These are phyloP conservation scores for Piliocolobus tephrosceles DNA, from an alignment of 2,113 vertebrate genomes.

Conservation along the genomic window DNA sequence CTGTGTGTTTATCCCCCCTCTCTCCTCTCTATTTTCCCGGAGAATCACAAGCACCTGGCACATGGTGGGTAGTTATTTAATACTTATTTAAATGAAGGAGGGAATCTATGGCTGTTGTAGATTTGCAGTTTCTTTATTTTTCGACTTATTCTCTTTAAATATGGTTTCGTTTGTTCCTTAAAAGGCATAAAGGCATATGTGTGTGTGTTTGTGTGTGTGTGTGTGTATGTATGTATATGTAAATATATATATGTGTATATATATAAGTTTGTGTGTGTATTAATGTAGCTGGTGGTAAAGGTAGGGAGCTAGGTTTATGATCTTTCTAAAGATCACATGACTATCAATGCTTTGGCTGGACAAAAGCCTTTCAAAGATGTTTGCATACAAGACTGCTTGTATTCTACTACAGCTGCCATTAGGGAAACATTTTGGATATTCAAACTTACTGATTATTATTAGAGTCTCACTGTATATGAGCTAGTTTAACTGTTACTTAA, in stretches of 20 bases:
- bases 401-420: constrained; percentile 17
- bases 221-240: neutral
- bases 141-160: neutral
- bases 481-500: constrained; percentile 44
- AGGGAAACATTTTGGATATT: constrained; percentile 47
- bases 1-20: too few relatives aligned
- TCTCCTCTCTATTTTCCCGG: too few relatives aligned
- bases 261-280: neutral
- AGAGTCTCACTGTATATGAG: constrained; percentile 30
- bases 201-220: neutral
- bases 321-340: constrained; percentile 31
- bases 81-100: constrained; percentile 47
- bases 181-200: neutral
- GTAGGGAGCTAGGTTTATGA: constrained; percentile 12
- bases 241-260: neutral
- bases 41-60: constrained; percentile 3
- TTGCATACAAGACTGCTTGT: constrained; percentile 28
- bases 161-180: constrained; percentile 20
- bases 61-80: neutral
- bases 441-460: constrained; percentile 40
- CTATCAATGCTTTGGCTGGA: neutral
- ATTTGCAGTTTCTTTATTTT: constrained; percentile 32
- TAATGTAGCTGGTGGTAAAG: constrained; percentile 35
- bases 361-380: constrained; percentile 53
- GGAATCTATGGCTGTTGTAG: neutral